Evolutionary conservation across 2,113 vertebrate genomes (phyloP).

Genomic region (Crypturellus undulatus): DNA sequence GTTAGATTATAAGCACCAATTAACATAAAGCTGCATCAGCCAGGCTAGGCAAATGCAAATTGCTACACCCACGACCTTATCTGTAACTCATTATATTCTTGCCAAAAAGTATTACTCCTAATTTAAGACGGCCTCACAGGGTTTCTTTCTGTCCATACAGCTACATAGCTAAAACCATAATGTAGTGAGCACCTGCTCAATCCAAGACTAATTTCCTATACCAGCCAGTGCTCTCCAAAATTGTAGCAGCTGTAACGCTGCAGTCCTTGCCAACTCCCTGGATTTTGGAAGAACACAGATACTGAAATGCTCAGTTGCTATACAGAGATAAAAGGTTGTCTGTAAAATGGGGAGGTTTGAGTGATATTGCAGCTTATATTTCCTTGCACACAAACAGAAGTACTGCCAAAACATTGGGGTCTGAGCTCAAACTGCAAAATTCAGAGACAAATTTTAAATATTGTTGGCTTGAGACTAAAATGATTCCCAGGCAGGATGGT

Average conservation of each 20-base stretch:
- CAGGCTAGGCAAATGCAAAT: not conserved
- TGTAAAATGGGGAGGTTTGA: not conserved
- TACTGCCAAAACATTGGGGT: slow-evolving; percentile 27
- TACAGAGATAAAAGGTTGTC: not conserved
- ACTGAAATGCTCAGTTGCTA: not conserved
- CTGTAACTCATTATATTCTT: not conserved
- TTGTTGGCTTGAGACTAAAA: not conserved
- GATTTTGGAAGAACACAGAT: not conserved
- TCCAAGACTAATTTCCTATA: not conserved
- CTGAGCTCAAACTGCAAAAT: slow-evolving; percentile 43
- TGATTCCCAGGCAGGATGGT: not conserved
- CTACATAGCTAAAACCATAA: not conserved
- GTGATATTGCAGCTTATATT: not conserved
- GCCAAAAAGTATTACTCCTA: not conserved
- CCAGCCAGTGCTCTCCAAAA: not conserved
- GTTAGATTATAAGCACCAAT: not conserved
- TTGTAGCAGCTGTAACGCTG: not conserved
- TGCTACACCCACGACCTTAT: not conserved
- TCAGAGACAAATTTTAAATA: slow-evolving; percentile 15
- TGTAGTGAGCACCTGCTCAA: not conserved
- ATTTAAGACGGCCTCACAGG: not conserved
- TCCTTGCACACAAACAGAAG: not conserved
- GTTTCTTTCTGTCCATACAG: not conserved
- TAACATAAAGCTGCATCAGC: not conserved
- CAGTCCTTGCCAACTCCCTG: not conserved